Evolutionary conservation across 2,888 invertebrate species (phyloP).

Genomic region (Portevinia maculata): DNA sequence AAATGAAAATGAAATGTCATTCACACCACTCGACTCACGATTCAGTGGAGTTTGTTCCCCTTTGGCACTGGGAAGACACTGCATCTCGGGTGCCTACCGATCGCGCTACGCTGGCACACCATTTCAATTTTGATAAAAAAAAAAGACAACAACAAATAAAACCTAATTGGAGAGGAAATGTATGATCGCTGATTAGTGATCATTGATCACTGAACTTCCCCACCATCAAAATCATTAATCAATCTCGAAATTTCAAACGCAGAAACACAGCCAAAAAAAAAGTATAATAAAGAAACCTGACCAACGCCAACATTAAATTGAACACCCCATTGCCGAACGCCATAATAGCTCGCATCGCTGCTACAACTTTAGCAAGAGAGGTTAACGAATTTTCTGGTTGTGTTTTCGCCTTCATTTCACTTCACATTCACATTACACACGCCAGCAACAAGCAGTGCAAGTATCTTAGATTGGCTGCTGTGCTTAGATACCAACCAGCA

Average conservation of each 20-base stretch:
- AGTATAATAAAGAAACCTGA: slow-evolving; percentile 55
- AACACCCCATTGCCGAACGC: slow-evolving; percentile 16
- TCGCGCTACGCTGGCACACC: slow-evolving; percentile 4
- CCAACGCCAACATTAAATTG: slow-evolving; percentile 63
- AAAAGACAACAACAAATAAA: not conserved
- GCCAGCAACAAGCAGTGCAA: slow-evolving; percentile 47
- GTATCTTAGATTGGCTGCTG: slow-evolving; percentile 46
- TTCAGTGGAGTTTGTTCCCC: slow-evolving; percentile 51
- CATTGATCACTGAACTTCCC: not conserved
- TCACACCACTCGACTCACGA: slow-evolving; percentile 56
- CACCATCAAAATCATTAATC: not conserved
- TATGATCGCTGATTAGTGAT: too few species aligned
- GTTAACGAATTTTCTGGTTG: slow-evolving; percentile 55
- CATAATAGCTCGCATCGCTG: slow-evolving; percentile 2
- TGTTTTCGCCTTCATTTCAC: slow-evolving; percentile 69
- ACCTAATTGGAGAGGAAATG: not conserved
- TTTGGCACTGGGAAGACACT: slow-evolving; percentile 37
- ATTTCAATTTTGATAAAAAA: not conserved
- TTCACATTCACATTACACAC: slow-evolving; percentile 38
- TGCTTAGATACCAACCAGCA: slow-evolving; percentile 65
- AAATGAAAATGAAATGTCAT: slow-evolving; percentile 72
- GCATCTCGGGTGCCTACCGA: slow-evolving; percentile 74
- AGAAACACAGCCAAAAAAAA: not conserved
- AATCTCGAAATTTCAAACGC: not conserved
- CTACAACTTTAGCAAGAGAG: slow-evolving; percentile 19